Evolutionary conservation across 1,140 invertebrate genomes (phyloP), one percentile per base, ranked within the genome.

Genomic region (Bursaphelenchus mucronatus): DNA sequence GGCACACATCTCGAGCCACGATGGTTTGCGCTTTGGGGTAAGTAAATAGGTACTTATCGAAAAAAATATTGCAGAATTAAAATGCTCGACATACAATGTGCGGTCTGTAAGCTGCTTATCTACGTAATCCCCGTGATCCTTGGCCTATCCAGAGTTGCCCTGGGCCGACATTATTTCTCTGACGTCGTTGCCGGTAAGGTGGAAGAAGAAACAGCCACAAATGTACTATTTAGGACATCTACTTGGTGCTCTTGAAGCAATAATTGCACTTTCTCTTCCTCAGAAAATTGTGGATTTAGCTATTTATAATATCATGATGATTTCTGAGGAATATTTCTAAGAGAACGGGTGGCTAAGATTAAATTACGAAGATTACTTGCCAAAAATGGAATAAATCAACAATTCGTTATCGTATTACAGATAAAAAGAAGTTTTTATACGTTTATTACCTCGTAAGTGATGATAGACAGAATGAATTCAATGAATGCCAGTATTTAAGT

Each of bases 1-100:
- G 94, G 0, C 94, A 98, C 83, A 87, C 90, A 1, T 92, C 91
- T n/a, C 83, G 94, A 73, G 87, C 90, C 9, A 85, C 88, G 10
- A 87, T 90, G 77, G 82, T 97, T 13, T 83, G 87, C 50, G 66
- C 68, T 44, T 66, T 77, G 19, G 58, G 13, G 63, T 81, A 19
- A 47, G 54, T 73, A 11, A n/a, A 39, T 44, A 13, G 15, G 44
- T 63, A 4, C 8, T 11, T 49, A 45, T 66, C 41, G 9, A 39
- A 11, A 44, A 63, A 40, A 65, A 59, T 57, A 43, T 49, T 19
- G 30, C 30, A 71, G 55, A 17, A 45, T 55, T 45, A 50, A 63
- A 39, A 40, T 61, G 21, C 57, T 66, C 44, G 40, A 57, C 40
- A 9, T 57, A 55, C 43, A 52, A 61, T 19, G 41, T 43, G 8